Evolutionary conservation across 35 echinoderm and acorn worm genomes (phyloP).

Genomic region (Hemicentrotus pulcherrimus): DNA sequence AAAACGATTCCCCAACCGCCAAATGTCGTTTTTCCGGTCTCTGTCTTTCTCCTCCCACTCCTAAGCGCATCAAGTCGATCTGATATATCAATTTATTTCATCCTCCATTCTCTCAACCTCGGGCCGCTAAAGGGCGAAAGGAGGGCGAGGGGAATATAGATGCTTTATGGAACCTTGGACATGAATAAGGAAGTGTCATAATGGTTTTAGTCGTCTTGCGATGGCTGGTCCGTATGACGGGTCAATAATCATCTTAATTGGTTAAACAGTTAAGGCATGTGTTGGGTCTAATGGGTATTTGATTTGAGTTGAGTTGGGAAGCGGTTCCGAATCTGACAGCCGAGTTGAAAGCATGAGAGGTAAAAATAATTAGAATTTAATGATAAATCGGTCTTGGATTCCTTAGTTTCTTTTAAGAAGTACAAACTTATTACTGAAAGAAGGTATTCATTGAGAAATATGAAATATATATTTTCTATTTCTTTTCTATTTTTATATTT

Average conservation of each 20-base stretch:
- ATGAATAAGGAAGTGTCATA: not conserved
- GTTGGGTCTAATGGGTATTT: not conserved
- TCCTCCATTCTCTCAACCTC: not conserved
- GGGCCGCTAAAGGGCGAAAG: not conserved
- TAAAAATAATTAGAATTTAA: not conserved
- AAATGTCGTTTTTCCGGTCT: not conserved
- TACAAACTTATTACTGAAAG: too few species aligned
- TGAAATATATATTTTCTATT: too few species aligned
- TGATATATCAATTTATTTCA: constrained; percentile 7
- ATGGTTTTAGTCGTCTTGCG: not conserved
- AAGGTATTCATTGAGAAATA: too few species aligned
- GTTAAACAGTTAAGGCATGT: not conserved
- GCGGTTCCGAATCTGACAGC: not conserved
- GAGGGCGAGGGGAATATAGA: not conserved
- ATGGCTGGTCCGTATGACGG: not conserved
- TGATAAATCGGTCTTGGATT: not conserved
- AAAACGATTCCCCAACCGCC: not conserved
- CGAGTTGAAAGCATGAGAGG: not conserved
- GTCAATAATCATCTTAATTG: not conserved
- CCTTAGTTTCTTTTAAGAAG: not conserved
- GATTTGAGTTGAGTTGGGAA: not conserved
- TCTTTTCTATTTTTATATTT: too few species aligned
- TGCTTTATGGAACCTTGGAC: not conserved
- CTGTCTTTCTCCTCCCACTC: not conserved
- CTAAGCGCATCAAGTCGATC: not conserved